phyloP scores from a whole-genome alignment of 2,888 invertebrate species.

The Parelbella ahira region DNA sequence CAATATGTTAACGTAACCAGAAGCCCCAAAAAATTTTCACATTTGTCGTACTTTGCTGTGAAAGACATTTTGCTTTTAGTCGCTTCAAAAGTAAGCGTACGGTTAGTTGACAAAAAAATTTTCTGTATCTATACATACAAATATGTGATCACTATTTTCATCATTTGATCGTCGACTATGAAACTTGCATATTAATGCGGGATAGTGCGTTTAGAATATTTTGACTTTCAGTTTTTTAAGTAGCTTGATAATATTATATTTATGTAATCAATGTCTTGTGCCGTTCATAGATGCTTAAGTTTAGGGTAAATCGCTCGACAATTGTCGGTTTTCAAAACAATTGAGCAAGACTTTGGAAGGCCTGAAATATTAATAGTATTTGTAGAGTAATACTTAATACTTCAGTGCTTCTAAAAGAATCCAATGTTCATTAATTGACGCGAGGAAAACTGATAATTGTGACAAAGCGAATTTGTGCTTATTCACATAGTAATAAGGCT shows the following conservation, averaged over 20 bases:
- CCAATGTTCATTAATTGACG: too few relatives aligned
- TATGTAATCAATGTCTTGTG: slow-evolving; percentile 40
- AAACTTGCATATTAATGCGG: not conserved
- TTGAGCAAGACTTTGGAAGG: not conserved
- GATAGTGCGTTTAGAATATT: slow-evolving; percentile 19
- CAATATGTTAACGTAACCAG: too few relatives aligned
- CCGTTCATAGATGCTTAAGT: slow-evolving; percentile 68
- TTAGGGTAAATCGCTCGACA: slow-evolving; percentile 55
- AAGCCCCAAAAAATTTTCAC: too few relatives aligned
- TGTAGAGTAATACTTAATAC: too few relatives aligned
- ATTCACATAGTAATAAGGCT: slow-evolving; percentile 73
- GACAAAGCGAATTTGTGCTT: slow-evolving; percentile 50
- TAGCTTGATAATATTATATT: slow-evolving; percentile 7
- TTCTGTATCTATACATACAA: too few relatives aligned
- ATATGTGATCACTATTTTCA: too few relatives aligned
- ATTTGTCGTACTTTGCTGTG: too few relatives aligned
- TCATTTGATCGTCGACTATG: not conserved
- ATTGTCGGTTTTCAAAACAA: slow-evolving; percentile 49
- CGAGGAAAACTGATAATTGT: slow-evolving; percentile 53
- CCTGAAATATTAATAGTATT: slow-evolving; percentile 15
- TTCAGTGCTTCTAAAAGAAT: slow-evolving; percentile 14
- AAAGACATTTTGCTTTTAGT: too few relatives aligned
- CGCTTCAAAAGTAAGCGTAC: too few relatives aligned
- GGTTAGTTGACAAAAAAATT: too few relatives aligned
- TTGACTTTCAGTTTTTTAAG: slow-evolving; percentile 1